These are phyloP conservation scores for Chironomus riparius DNA, from an alignment of 2,888 invertebrate genomes.

Conservation along the genomic window DNA sequence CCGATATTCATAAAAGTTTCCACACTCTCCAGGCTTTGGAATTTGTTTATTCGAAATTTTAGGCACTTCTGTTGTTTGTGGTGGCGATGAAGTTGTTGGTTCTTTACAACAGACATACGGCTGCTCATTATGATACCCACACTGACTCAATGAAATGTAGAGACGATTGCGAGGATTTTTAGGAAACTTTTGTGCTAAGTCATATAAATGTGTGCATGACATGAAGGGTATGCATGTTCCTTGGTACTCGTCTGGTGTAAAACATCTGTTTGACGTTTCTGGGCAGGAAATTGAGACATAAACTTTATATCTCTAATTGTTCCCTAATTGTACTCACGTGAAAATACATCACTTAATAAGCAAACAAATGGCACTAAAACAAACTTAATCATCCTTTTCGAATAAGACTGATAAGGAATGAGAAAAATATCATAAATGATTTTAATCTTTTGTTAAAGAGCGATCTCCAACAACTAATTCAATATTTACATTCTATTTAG, in stretches of 20 bases:
- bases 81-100: conserved; percentile 29
- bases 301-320: no score
- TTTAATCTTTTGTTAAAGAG: no score
- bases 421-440: no score
- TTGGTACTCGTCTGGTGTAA: conserved; percentile 38
- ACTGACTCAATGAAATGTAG: conserved; percentile 50
- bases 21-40: conserved; percentile 47
- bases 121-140: conserved; percentile 48
- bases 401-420: no score
- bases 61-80: not conserved
- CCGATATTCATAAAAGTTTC: conserved; percentile 45
- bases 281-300: no score
- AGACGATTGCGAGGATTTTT: conserved; percentile 35
- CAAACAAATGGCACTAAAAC: not conserved
- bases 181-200: conserved; percentile 30
- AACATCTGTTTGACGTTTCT: conserved; percentile 34
- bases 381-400: not conserved
- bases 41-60: conserved; percentile 31
- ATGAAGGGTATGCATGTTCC: conserved; percentile 47
- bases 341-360: not conserved
- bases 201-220: conserved; percentile 41
- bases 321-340: not conserved
- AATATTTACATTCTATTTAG: no score
- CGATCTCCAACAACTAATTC: no score
- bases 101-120: conserved; percentile 55